phyloP scores from a whole-genome alignment of 37 sponge, comb jelly and placozoan genomes.

The Bolinopsis microptera region DNA sequence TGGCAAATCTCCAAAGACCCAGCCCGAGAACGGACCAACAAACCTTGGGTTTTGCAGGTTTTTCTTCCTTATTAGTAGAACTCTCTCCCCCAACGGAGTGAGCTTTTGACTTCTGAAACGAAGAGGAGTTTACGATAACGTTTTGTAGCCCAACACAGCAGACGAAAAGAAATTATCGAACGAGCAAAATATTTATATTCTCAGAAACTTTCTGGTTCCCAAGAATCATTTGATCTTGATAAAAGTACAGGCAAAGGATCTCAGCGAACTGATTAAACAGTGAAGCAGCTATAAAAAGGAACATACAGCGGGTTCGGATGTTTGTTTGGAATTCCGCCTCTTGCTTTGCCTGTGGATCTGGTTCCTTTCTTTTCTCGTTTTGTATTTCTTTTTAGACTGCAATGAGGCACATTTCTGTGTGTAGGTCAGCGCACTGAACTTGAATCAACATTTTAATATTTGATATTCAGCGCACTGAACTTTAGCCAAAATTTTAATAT shows the following conservation, averaged over 20 bases:
- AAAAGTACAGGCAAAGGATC: not conserved
- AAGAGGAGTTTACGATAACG: no score
- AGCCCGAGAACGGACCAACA: no score
- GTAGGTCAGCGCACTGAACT: slow-evolving; percentile 28
- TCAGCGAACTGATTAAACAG: not conserved
- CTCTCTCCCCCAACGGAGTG: not conserved
- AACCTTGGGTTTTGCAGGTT: not conserved
- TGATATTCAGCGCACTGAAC: not conserved
- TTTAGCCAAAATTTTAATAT: no score
- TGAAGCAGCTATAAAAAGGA: not conserved
- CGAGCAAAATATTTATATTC: no score
- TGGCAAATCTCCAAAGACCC: no score
- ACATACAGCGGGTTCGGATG: slow-evolving; percentile 12
- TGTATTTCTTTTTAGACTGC: slow-evolving; percentile 64
- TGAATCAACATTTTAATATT: not conserved
- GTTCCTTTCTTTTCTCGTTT: slow-evolving; percentile 53
- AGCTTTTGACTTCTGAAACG: not conserved
- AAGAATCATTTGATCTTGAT: no score
- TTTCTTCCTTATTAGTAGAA: not conserved
- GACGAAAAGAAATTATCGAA: no score
- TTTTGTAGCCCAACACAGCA: no score
- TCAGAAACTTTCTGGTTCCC: no score
- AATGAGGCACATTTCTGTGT: slow-evolving; percentile 66
- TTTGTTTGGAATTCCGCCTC: slow-evolving; percentile 5
- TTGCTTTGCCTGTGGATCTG: slow-evolving; percentile 55